A percentile compares a stretch with the other conserved stretches of the same genome.
Conservation (phyloP, 2,113 vertebrate species). For the Monopterus albus region DNA sequence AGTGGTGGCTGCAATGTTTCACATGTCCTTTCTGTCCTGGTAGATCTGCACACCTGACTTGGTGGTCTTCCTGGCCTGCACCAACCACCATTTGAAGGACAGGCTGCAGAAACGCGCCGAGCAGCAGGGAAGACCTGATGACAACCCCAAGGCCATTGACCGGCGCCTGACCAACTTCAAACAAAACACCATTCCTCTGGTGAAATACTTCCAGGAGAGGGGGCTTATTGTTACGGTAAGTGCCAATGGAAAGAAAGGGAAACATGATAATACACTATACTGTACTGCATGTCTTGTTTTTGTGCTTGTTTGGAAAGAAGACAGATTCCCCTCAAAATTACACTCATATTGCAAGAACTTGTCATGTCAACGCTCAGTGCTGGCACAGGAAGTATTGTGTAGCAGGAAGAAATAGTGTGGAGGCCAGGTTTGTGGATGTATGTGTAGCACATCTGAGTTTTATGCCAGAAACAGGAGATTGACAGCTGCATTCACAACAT, state of each 20-base stretch:
- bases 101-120: constrained; percentile 91
- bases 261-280: no score
- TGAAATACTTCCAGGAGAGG: constrained; percentile 98
- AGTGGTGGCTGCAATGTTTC: not conserved
- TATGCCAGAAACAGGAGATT: no score
- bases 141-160: constrained; percentile 97
- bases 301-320: not conserved
- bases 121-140: constrained; percentile 95
- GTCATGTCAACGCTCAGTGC: no score
- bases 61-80: constrained; percentile 94
- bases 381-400: not conserved
- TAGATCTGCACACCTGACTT: constrained; percentile 98
- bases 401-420: not conserved
- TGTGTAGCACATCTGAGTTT: not conserved
- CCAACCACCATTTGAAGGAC: constrained; percentile 93
- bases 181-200: constrained; percentile 92
- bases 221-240: constrained; percentile 95
- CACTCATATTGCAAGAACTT: not conserved
- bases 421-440: not conserved
- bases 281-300: no score
- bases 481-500: not conserved
- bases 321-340: no score
- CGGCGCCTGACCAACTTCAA: constrained; percentile 95
- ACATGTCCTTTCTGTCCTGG: constrained; percentile 7
- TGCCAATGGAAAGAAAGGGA: no score